Base-by-base conservation (phyloP, 1,140 invertebrate genomes). In the Glossosoma conforme region DNA sequence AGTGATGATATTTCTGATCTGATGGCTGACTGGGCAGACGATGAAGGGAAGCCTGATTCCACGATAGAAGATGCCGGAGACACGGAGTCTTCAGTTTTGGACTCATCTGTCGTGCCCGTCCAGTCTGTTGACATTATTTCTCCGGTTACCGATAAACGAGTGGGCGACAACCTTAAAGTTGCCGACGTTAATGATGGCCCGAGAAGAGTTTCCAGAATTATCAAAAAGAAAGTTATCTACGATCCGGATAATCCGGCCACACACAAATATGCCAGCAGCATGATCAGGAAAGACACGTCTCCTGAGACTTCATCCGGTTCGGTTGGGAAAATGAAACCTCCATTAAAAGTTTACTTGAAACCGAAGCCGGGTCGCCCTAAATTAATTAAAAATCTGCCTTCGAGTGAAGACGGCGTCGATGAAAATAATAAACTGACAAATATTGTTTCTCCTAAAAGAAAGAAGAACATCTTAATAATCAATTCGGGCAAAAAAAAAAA, bases 141-240 rank as follows among this genome's bases (percentile, higher is more conserved):
- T n/a, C n/a, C n/a, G n/a, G n/a, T n/a, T n/a, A n/a, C n/a, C n/a
- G n/a, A n/a, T n/a, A n/a, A n/a, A n/a, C n/a, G n/a, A n/a, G n/a
- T n/a, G n/a, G n/a, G n/a, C n/a, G n/a, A n/a, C n/a, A n/a, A n/a
- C n/a, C n/a, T n/a, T n/a, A n/a, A n/a, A n/a, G n/a, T n/a, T n/a
- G n/a, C n/a, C n/a, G n/a, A n/a, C n/a, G n/a, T n/a, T n/a, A n/a
- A n/a, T n/a, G n/a, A n/a, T n/a, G n/a, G n/a, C 19, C 48, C 48
- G 13, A 41, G 42, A 19, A 52, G 62, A 60, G 51, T 68, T 20
- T 75, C 75, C 17, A 70, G 81, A 52, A 69, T 84, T 22, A 82
- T 84, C 10, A 84, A 83, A 61, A 78, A 76, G 40, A 83, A 83
- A 66, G 76, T 83, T 11, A 83, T 83, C 52, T 84, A 80, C 77